These are phyloP conservation scores for Megalops atlanticus DNA, from an alignment of 2,113 vertebrate species.

Conservation along the genomic window DNA sequence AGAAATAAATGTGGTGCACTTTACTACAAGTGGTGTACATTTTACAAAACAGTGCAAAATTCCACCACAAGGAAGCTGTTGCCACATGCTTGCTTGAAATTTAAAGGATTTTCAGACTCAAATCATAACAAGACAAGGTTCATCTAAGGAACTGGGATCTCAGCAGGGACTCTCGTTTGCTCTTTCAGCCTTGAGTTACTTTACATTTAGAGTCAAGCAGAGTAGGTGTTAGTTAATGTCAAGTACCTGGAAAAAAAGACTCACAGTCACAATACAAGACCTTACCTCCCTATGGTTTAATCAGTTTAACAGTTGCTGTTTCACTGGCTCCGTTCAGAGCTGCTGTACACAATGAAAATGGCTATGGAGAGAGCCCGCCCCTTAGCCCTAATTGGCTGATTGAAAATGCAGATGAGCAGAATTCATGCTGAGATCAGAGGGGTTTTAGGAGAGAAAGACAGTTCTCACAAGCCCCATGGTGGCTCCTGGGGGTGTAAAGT, in stretches of 20 bases:
- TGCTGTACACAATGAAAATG: not conserved
- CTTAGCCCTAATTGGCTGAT: conserved; percentile 21
- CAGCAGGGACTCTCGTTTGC: not conserved
- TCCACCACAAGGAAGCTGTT: not conserved
- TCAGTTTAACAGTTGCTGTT: not conserved
- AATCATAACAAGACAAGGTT: not conserved
- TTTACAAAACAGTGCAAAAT: not conserved
- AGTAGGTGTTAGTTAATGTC: not conserved
- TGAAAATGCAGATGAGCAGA: conserved; percentile 16
- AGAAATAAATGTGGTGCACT: not conserved
- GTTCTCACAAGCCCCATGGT: conserved; percentile 11
- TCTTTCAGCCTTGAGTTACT: not conserved
- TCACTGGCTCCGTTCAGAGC: not conserved
- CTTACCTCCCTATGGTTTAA: not conserved
- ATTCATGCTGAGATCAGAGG: conserved; percentile 19
- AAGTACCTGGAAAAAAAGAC: not conserved
- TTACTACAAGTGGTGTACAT: not conserved
- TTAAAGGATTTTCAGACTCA: not conserved
- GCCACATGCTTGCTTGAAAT: not conserved
- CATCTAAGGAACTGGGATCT: not conserved
- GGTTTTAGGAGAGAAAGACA: not conserved
- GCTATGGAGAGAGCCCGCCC: not conserved
- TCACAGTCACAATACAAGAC: not conserved
- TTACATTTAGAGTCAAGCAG: not conserved
- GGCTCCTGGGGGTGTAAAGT: conserved; percentile 16